Evolutionary conservation across 1,140 invertebrate species (phyloP), one percentile per base, ranked within the genome.

Genomic region (Hycleus phaleratus): DNA sequence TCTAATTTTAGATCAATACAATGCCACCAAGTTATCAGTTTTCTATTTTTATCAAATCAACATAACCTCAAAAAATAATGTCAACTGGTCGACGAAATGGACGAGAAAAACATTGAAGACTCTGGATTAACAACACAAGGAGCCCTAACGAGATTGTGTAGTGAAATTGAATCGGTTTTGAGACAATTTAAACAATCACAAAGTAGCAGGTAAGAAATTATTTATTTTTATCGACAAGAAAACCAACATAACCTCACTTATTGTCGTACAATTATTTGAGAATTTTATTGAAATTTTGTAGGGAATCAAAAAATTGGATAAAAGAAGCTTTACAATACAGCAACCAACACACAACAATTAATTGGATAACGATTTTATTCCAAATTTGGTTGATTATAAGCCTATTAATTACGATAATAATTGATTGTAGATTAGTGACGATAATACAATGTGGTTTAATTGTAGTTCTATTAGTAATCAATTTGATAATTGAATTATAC

Each of bases 301-400:
- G 77, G 60, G 77, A 73, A 61, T 75, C 73, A 26, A 77, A 68
- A 65, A 74, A 69, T 60, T 82, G 79, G 76, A 50, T 82, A 25
- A 75, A 70, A 63, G 79, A 82, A 67, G 71, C 80, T 39, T 72
- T 82, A 48, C 75, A 81, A 68, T 81, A 82, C 65, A 77, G 73
- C 52, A 85, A 83, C 67, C 79, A 79, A 60, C 78, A 83, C 53
- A 85, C 84, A 47, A 83, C 82, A 4, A 77, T 86, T 60, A 81
- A 82, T 54, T 85, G 84, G 82, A 78, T 83, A 12, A 83, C 83
- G 40, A 77, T 79, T 9, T 43, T 47, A 12, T 65, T 69, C 46
- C 62, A 60, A 53, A 8, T 69, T 39, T 69, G 65, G 68, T 56
- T 60, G 11, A 46, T 59, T 26, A 11, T 63, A 24, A 58, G 61